Percentiles rank a stretch among this genome's conserved stretches.
These are phyloP conservation scores for Steromphala cineraria DNA, from an alignment of 2,888 invertebrate species.

Conservation along the genomic window DNA sequence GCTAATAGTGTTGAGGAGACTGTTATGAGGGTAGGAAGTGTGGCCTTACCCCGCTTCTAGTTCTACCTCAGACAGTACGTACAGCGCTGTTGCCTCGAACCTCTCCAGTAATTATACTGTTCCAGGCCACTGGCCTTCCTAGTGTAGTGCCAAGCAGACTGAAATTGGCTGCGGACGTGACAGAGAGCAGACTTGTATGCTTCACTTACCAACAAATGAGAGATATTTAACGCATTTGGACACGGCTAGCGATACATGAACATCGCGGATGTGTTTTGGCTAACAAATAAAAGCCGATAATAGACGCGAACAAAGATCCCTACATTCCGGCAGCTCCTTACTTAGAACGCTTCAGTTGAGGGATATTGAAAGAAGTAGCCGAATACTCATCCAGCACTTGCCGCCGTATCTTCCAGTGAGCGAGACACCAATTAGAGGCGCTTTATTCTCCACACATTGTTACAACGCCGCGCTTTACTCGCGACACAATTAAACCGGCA, in stretches of 20 bases:
- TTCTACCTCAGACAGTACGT: neutral
- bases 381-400: neutral
- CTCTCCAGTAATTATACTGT: neutral
- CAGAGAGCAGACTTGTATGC: neutral
- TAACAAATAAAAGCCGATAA: slow-evolving; percentile 15
- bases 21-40: too few relatives aligned
- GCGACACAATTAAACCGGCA: neutral
- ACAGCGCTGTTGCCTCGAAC: too few relatives aligned
- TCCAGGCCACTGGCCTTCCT: neutral
- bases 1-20: too few relatives aligned
- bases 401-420: neutral
- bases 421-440: neutral
- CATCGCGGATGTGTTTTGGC: slow-evolving; percentile 20
- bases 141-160: neutral
- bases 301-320: slow-evolving; percentile 16
- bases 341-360: neutral
- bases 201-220: slow-evolving; percentile 10
- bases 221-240: slow-evolving; percentile 11
- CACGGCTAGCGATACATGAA: slow-evolving; percentile 11
- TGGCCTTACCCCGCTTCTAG: too few relatives aligned
- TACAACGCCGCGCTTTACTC: neutral
- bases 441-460: neutral
- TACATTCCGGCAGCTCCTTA: slow-evolving; percentile 10
- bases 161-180: slow-evolving; percentile 17
- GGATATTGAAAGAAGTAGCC: neutral